phyloP scores from a whole-genome alignment of 2,888 invertebrate genomes.

The Amiota minor region DNA sequence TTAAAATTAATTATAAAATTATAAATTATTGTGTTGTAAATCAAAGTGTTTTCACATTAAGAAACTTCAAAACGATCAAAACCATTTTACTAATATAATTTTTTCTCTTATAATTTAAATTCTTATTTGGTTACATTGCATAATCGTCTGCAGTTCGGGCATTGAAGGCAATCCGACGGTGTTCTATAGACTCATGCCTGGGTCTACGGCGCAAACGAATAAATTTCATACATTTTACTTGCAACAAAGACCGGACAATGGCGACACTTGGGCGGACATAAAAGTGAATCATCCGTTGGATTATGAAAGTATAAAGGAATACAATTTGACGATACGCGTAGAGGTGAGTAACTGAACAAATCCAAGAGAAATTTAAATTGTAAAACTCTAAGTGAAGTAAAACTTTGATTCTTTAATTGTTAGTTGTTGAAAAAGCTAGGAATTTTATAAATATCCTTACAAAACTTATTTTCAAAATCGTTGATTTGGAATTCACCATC shows the following conservation, averaged over 20 bases:
- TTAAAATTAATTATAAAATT: not conserved
- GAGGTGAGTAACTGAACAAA: conserved; percentile 80
- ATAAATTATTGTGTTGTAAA: not conserved
- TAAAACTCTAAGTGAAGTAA: not conserved
- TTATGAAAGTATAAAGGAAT: conserved; percentile 95
- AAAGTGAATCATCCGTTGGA: conserved; percentile 96
- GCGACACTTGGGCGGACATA: conserved; percentile 95
- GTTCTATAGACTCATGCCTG: conserved; percentile 95
- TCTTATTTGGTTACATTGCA: conserved; percentile 34
- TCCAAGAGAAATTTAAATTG: conserved; percentile 10
- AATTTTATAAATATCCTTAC: not conserved
- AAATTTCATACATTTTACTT: conserved; percentile 96
- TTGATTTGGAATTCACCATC: no score
- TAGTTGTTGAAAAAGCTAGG: not conserved
- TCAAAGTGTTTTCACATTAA: no score
- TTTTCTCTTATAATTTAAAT: conserved; percentile 32
- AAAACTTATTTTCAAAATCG: no score
- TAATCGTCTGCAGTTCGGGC: conserved; percentile 82
- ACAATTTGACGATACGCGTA: conserved; percentile 94
- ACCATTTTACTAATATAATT: conserved; percentile 4
- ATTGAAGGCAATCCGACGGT: conserved; percentile 97
- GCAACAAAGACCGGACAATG: conserved; percentile 93
- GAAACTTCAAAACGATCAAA: not conserved
- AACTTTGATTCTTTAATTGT: conserved; percentile 41
- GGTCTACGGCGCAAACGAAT: conserved; percentile 96